These are phyloP conservation scores for Tinea semifulvella DNA, from an alignment of 2,888 invertebrate genomes.

Conservation along the genomic window DNA sequence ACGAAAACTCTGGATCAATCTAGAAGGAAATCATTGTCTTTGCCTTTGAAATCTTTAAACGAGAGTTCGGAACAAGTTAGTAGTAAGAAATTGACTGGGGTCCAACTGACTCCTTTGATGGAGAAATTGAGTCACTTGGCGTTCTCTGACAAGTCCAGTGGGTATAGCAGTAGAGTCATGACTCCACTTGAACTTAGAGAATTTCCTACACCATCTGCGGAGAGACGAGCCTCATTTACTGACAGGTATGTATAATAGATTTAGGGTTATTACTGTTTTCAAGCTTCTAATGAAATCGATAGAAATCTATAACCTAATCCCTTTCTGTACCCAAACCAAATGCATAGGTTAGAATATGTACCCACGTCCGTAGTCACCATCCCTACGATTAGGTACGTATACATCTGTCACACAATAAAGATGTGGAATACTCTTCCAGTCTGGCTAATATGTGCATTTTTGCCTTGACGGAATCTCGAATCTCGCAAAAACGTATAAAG, in stretches of 20 bases:
- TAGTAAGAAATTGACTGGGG: constrained; percentile 67
- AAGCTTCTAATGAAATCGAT: too few species aligned
- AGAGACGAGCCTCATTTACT: constrained; percentile 44
- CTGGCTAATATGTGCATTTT: too few species aligned
- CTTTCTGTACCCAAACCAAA: too few species aligned
- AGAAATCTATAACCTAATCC: too few species aligned
- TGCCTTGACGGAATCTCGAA: too few species aligned
- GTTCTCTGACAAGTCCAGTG: constrained; percentile 72
- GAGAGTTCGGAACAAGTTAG: constrained; percentile 46
- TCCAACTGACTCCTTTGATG: constrained; percentile 83
- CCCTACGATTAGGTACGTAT: too few species aligned
- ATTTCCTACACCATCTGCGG: constrained; percentile 46
- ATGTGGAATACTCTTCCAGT: too few species aligned
- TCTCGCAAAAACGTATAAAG: too few species aligned
- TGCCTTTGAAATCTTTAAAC: constrained; percentile 76
- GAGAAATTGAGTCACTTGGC: constrained; percentile 81
- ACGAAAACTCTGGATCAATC: constrained; percentile 46
- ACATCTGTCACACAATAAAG: too few species aligned
- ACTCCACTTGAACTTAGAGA: constrained; percentile 66
- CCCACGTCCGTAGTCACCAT: too few species aligned
- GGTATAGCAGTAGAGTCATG: constrained; percentile 74
- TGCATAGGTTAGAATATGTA: too few species aligned
- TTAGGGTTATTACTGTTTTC: too few species aligned
- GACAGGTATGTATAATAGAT: constrained; percentile 31
- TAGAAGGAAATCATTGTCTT: constrained; percentile 68